Base-by-base conservation (phyloP, 2,888 invertebrate species). In the Perizoma affinitatum region DNA sequence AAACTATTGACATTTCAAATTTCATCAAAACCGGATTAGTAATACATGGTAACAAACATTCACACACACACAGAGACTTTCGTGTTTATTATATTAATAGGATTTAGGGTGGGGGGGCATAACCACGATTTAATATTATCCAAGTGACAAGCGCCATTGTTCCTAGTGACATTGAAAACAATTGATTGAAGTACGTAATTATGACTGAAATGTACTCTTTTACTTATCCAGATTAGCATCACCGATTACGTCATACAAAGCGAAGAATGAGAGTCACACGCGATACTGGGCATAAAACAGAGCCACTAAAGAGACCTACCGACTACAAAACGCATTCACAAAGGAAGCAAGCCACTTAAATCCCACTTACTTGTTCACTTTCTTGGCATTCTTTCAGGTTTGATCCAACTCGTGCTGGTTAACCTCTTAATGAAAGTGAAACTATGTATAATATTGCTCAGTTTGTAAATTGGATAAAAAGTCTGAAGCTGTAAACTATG, bases 301-400 rank as follows among this genome's bases (percentile, higher is more conserved):
- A 69, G 75, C 79, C 75, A 61, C 58, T 58, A 58, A 46, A 50
- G 79, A 77, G 71, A 74, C 74, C 75, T 80, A 77, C 79, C 72
- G 75, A 78, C 78, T 75, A 78, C 74, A 75, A 72, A 78, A 79
- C 75, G 76, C 78, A 82, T 76, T 78, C 77, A 82, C 83, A 83
- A 84, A 84, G 84, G 76, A 76, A 80, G 77, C 78, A 76, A 70
- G 74, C 75, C 75, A 76, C 82, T 82, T 73, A 74, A 67, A 66
- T 66, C 71, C 78, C 81, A 83, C 83, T 83, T 75, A 76, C 76
- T 71, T 72, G 73, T 71, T 76, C 78, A 73, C 78, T 80, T 83
- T 83, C 84, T 81, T 83, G 83, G 83, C 83, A 75, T 79, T 78
- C 81, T 81, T 80, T 80, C 79, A 83, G 80, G 69, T 72, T 71